phyloP scores from a whole-genome alignment of 2,888 invertebrate genomes.

The Spisula solida region DNA sequence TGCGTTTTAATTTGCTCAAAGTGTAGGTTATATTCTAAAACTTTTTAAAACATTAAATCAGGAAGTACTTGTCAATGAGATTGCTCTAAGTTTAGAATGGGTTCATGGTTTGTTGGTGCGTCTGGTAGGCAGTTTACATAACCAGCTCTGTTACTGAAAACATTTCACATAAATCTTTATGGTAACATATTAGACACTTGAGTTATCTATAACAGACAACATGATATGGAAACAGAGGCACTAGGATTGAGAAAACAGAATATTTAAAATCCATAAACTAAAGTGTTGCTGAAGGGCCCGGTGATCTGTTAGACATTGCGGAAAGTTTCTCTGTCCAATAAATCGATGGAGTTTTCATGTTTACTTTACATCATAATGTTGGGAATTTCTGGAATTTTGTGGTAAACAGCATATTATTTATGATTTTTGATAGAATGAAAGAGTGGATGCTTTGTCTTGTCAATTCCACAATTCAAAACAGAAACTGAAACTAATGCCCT shows the following conservation, averaged over 20 bases:
- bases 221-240: constrained; percentile 5
- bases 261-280: constrained; percentile 13
- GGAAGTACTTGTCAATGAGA: background rate
- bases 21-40: too few relatives aligned
- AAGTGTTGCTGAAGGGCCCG: background rate
- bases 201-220: background rate
- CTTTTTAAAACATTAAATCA: background rate
- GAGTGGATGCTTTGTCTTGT: background rate
- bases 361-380: constrained; percentile 2
- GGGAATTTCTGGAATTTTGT: constrained; percentile 41
- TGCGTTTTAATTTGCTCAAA: too few relatives aligned
- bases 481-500: background rate
- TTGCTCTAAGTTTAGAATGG: too few relatives aligned
- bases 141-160: constrained; percentile 9
- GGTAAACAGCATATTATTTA: background rate
- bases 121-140: background rate
- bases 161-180: constrained; percentile 9
- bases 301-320: background rate
- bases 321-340: background rate
- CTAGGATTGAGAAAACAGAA: background rate
- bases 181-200: constrained; percentile 15
- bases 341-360: constrained; percentile 32
- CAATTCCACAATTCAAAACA: background rate
- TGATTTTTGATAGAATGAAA: background rate
- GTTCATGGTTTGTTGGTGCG: background rate